These are phyloP conservation scores for Linnaemya tessellans DNA, from an alignment of 2,888 invertebrate genomes.

Conservation along the genomic window DNA sequence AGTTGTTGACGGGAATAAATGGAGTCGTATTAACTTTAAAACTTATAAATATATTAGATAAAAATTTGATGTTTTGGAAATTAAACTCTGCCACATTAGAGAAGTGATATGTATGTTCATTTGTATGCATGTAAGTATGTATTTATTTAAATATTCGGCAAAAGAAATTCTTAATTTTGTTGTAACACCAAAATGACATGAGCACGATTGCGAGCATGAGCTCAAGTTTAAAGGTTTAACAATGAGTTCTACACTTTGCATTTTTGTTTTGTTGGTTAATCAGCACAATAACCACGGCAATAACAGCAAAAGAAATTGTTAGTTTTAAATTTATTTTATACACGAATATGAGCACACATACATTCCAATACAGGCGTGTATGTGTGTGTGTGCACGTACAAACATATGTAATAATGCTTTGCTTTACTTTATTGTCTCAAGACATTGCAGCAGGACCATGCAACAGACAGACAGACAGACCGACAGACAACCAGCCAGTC, in stretches of 20 bases:
- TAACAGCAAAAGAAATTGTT: slow-evolving; percentile 42
- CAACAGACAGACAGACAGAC: no score
- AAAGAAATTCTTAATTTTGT: slow-evolving; percentile 42
- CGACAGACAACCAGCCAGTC: no score
- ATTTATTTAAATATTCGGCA: not conserved
- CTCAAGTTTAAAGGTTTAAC: slow-evolving; percentile 66
- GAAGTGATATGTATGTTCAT: no score
- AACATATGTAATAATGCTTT: not conserved
- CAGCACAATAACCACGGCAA: slow-evolving; percentile 39
- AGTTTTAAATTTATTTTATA: slow-evolving; percentile 43
- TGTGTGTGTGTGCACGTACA: not conserved
- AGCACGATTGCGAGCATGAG: slow-evolving; percentile 64
- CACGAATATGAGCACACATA: not conserved
- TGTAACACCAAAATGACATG: slow-evolving; percentile 63
- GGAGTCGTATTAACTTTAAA: no score
- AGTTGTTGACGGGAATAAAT: no score
- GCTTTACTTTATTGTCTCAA: slow-evolving; percentile 35
- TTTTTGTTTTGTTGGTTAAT: slow-evolving; percentile 36
- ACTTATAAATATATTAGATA: no score
- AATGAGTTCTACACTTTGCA: slow-evolving; percentile 34
- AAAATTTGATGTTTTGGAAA: no score
- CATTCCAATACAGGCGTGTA: not conserved
- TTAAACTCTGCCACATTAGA: no score
- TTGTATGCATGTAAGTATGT: not conserved
- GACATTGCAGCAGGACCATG: slow-evolving; percentile 29